Base-by-base conservation (phyloP, 1,140 invertebrate species). In the Palaemon carinicauda region DNA sequence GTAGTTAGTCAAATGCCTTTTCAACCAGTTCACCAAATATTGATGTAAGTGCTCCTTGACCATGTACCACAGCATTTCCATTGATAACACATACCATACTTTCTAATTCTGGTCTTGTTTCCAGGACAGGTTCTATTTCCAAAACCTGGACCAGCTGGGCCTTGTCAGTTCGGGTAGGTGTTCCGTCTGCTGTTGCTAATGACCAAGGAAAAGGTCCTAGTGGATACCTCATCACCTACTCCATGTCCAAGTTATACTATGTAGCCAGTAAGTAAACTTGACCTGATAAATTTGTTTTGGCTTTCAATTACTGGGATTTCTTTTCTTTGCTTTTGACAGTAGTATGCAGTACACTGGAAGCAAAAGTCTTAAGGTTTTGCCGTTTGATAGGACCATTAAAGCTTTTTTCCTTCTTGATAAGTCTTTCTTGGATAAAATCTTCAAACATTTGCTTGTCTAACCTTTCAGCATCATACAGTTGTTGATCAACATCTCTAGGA, bases 281-380 rank as follows among this genome's bases (percentile, higher is more conserved):
- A 65, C 60, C 5, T 65, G 29, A 65, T 65, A 9, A 5, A 65
- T 65, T 65, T 65, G n/a, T 65, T 65, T 65, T 27, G 9, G 60
- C 60, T 65, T 65, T 65, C n/a, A 9, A 21, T 65, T 5, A n/a
- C n/a, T n/a, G n/a, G n/a, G n/a, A 27, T 9, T 65, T 65, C 17
- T 65, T 65, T 65, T 65, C 60, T 65, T 65, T 65, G 60, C 60
- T 65, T 65, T 65, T 65, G 60, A 65, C 60, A 65, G 60, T 65
- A 19, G 60, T 27, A 65, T 65, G 29, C 60, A 21, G n/a, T 65
- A 65, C 60, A 65, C n/a, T 65, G 60, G 60, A 65, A 65, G 60
- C 5, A 65, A 19, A 65, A 27, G 60, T 65, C 60, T 65, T 65
- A 65, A 65, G 60, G 60, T 65, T 65, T 65, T 65, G 60, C 60